Base-by-base conservation (phyloP, 2,113 vertebrate genomes). In the Ornithorhynchus anatinus region DNA sequence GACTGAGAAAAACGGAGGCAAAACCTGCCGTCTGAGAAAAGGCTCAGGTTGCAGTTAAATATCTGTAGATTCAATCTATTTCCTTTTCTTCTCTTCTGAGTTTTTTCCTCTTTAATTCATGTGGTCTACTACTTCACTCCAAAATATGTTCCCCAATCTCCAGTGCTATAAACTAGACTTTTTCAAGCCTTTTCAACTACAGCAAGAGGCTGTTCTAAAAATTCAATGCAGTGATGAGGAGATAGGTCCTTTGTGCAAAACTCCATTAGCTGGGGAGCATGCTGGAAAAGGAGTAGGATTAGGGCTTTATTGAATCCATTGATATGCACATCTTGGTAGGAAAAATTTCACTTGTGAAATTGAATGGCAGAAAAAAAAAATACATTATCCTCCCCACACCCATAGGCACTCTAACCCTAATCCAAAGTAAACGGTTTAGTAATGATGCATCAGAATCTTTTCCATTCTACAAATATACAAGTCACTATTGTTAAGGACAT, bases 71-170 rank as follows among this genome's bases (percentile, higher is more conserved):
- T 40, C 69, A 69, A 88, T 79, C 38, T 75, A 6, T 69, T 80
- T 59, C 63, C 84, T 84, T 85, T 75, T 65, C 29, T 40, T 62
- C 71, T 66, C 64, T 48, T 61, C 57, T 65, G 14, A n/a, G n/a
- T n/a, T n/a, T n/a, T n/a, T n/a, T n/a, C 56, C 84, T 70, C 77
- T 87, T 89, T 90, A 85, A 85, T 84, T 84, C 65, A 58, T 48
- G 22, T 23, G 59, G 45, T 56, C 64, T 82, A 81, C 50, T 54
- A 50, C 75, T 86, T 80, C 69, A 63, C 62, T 87, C 59, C 50
- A 73, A 84, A 77, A 73, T 73, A 39, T 27, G 76, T 58, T 77
- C 83, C 4, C 10, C 51, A 54, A 47, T 33, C 81, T 52, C 51
- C 32, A 27, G 37, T 81, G 84, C 61, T 50, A 75, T 52, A 44